phyloP scores from a whole-genome alignment of 2,113 vertebrate species.

The Archocentrus centrarchus region DNA sequence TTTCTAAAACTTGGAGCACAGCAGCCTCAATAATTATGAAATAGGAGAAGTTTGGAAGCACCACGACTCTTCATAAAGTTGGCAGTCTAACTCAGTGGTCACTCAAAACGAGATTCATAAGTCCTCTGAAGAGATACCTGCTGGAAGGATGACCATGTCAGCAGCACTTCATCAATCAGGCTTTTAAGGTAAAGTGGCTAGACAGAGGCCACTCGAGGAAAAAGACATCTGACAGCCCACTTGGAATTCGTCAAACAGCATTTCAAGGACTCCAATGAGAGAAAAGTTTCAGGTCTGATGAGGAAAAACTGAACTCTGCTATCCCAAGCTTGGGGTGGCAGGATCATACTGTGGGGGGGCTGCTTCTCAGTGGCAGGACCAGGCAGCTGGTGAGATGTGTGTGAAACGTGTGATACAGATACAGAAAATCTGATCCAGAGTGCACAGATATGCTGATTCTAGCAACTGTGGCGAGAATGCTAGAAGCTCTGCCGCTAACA shows the following conservation, averaged over 20 bases:
- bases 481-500: not conserved
- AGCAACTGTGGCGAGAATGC: not conserved
- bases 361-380: not conserved
- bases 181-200: not conserved
- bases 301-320: not conserved
- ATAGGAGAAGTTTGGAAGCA: not conserved
- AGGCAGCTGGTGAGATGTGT: not conserved
- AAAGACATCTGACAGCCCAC: not conserved
- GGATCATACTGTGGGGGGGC: not conserved
- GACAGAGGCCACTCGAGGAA: constrained; percentile 8
- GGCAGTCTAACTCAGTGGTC: constrained; percentile 7
- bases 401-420: not conserved
- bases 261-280: not conserved
- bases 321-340: not conserved
- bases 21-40: not conserved
- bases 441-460: not conserved
- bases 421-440: not conserved
- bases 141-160: not conserved
- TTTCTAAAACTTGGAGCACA: not conserved
- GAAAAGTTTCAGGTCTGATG: not conserved
- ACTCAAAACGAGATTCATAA: not conserved
- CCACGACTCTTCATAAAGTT: not conserved
- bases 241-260: constrained; percentile 1
- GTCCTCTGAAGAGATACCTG: constrained; percentile 5
- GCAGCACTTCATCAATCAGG: not conserved